These are phyloP conservation scores for Colius striatus DNA, from an alignment of 2,113 vertebrate genomes.

Conservation along the genomic window DNA sequence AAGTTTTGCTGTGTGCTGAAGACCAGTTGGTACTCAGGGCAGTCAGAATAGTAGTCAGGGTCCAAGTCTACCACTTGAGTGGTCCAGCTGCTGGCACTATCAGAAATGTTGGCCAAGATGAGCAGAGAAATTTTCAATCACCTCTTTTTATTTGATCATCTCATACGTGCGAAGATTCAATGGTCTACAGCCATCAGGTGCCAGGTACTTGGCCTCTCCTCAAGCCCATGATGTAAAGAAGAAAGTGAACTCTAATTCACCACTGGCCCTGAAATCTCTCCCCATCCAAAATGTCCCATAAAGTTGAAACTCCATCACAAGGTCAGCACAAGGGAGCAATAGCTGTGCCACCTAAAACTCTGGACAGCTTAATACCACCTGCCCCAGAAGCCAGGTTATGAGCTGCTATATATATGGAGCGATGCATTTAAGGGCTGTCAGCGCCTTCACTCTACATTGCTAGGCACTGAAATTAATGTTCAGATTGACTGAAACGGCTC, in stretches of 20 bases:
- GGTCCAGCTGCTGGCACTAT: not conserved
- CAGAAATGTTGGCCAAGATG: not conserved
- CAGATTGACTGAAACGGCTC: slow-evolving; percentile 34
- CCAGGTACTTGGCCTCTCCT: not conserved
- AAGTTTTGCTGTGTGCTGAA: not conserved
- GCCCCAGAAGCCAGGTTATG: not conserved
- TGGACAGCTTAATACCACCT: not conserved
- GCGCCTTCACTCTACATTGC: not conserved
- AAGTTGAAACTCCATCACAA: not conserved
- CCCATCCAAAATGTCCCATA: not conserved
- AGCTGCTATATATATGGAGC: not conserved
- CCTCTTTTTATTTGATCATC: not conserved
- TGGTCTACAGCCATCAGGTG: not conserved
- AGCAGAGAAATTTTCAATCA: not conserved
- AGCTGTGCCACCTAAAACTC: not conserved
- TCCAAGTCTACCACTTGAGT: not conserved
- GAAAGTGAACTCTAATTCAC: not conserved
- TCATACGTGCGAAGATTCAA: accelerated
- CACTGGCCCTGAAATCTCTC: not conserved
- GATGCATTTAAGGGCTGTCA: not conserved
- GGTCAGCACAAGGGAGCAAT: not conserved
- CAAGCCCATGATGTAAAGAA: not conserved
- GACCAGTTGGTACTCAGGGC: not conserved
- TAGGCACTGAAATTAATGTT: slow-evolving; percentile 24
- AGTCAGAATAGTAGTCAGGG: not conserved